Conservation (phyloP, 2,113 vertebrate species). For the Candoia aspera region DNA sequence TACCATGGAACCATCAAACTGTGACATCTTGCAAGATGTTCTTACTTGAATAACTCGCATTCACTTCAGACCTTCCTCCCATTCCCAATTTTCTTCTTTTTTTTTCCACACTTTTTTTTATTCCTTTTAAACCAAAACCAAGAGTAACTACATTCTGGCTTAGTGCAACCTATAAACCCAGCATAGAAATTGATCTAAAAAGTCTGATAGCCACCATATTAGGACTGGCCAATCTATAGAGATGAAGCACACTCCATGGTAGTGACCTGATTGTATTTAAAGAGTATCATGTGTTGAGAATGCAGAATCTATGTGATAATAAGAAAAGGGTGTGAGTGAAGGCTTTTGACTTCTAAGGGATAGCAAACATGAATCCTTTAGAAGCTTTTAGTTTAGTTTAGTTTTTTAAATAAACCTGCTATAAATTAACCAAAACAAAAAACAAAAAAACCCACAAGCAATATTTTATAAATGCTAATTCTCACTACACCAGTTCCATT, state of each 20-base stretch:
- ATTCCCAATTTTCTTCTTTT: not conserved
- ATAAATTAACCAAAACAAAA: not conserved
- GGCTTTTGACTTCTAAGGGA: not conserved
- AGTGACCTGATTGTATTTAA: not conserved
- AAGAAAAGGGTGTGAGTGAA: not conserved
- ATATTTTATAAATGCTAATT: not conserved
- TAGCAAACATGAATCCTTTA: not conserved
- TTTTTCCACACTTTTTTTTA: not conserved
- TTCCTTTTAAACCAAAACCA: not conserved
- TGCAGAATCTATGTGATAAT: not conserved
- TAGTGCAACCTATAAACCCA: no score
- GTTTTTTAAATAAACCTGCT: not conserved
- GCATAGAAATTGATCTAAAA: not conserved
- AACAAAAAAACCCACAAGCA: not conserved
- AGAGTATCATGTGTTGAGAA: not conserved
- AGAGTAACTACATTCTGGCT: not conserved
- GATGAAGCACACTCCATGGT: not conserved
- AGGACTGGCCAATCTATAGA: not conserved
- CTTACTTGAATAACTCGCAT: not conserved
- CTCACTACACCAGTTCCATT: not conserved
- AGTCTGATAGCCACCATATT: not conserved
- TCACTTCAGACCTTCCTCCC: not conserved
- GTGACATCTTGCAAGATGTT: not conserved
- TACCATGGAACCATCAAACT: not conserved
- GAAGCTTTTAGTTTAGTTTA: not conserved